Evolutionary conservation across 2,888 invertebrate genomes (phyloP), one percentile per base, ranked within the genome.

Genomic region (Linnaemya vulpina): DNA sequence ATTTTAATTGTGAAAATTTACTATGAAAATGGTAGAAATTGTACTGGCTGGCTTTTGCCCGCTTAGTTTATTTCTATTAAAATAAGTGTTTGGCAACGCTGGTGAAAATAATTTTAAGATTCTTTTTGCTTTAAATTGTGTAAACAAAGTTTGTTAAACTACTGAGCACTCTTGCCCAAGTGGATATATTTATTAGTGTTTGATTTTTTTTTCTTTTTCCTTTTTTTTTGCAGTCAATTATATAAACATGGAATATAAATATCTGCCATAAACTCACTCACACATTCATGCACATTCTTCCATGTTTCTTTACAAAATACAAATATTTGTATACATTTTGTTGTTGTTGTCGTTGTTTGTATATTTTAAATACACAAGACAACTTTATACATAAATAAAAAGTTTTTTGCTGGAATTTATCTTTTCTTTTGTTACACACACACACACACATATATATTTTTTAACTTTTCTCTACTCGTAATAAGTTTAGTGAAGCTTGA

Each of bases 401-500:
- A 65, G 17, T 51, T 65, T 67, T 67, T 73, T 46, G 22, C 55
- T 70, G 17, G 43, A 71, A 49, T 63, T 65, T 76, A 38, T 51
- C 70, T 77, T 65, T 49, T 55, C 38, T 67, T 62, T 77, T 74
- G 25, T 83, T 58, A 25, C 51, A 38, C n/a, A n/a, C n/a, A n/a
- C n/a, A n/a, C n/a, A n/a, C n/a, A n/a, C n/a, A n/a, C n/a, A n/a
- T n/a, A n/a, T 30, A 38, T 38, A 58, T 84, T 68, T 70, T 77
- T 74, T 75, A 35, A 51, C 75, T 86, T 68, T 68, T 82, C 55
- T 79, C 55, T 79, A 46, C 49, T 79, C 60, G 70, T 84, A 67
- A 43, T 68, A 86, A 84, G 80, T 86, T 80, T 86, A 86, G 84
- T 86, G 86, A 86, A 85, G 87, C 86, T 85, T 82, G 82, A 86